Conservation (phyloP, 2,113 vertebrate genomes). For the Pteropus alecto region DNA sequence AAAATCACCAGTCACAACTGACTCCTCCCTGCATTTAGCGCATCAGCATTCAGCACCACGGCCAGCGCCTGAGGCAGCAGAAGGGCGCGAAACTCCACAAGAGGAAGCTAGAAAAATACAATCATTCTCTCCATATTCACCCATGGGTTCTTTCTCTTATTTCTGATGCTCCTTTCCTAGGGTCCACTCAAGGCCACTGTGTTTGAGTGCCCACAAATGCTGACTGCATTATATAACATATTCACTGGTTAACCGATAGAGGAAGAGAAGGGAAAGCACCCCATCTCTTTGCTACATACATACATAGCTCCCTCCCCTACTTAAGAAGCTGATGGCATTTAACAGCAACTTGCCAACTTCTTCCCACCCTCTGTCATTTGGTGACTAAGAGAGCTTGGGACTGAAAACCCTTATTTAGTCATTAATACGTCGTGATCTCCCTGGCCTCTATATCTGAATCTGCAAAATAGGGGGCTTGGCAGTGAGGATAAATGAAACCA, state of each 20-base stretch:
- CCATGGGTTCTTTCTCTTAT: background rate
- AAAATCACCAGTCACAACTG: background rate
- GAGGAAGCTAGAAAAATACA: background rate
- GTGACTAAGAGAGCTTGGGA: background rate
- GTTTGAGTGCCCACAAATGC: background rate
- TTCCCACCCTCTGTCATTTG: background rate
- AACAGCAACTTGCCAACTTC: background rate
- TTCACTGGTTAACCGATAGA: background rate
- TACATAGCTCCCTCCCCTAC: background rate
- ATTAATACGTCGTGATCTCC: background rate
- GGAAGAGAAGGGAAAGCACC: background rate
- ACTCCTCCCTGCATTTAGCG: background rate
- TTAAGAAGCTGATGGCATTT: background rate
- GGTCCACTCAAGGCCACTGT: background rate
- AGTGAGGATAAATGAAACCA: slow-evolving; percentile 27
- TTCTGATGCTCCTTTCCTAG: background rate
- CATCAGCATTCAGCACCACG: slow-evolving; percentile 69
- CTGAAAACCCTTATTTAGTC: background rate
- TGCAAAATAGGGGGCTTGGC: background rate
- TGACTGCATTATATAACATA: background rate
- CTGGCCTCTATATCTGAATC: background rate
- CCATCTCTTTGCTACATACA: background rate
- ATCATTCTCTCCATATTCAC: background rate
- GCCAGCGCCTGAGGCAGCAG: slow-evolving; percentile 43
- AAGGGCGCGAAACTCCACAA: background rate